phyloP scores from a whole-genome alignment of 2,113 vertebrate genomes.

The zebrafish (Danio rerio) region GRCz12tu NC_133181.1:57847001-57847500 shows the following conservation, averaged over 20 bases:
- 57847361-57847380: no score
- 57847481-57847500: no score
- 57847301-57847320: neutral
- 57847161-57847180: conserved; percentile 1
- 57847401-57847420: no score
- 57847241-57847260: neutral
- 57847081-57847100: conserved; percentile 12
- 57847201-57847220: neutral
- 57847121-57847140: neutral
- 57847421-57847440: no score
- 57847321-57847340: neutral
- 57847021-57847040: conserved; percentile 37
- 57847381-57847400: no score
- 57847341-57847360: neutral
- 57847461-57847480: no score
- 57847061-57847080: conserved; percentile 31
- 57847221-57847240: neutral
- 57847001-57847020: conserved; percentile 33
- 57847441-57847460: no score
- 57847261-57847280: neutral
- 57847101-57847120: neutral
- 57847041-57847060: conserved; percentile 16
- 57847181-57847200: no score
- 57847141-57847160: neutral
- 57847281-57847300: neutral